Evolutionary conservation across 2,113 vertebrate genomes (phyloP), one percentile per base, ranked within the genome.

Genomic region (Etia nguti): DNA sequence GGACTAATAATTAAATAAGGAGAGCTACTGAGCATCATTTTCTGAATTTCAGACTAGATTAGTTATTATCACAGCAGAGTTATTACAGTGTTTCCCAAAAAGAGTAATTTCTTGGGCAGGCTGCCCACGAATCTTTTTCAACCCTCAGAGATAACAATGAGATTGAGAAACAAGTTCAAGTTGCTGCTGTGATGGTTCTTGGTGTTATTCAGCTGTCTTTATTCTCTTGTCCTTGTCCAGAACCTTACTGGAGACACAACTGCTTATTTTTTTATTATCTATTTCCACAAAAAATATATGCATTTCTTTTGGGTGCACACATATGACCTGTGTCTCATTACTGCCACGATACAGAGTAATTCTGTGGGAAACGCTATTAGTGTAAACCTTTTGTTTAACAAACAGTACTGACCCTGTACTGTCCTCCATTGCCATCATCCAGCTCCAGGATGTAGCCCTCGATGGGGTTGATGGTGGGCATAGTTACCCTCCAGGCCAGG

Each of bases 401-500:
- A 48, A 77, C 10, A 52, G 31, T 20, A 87, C 97, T 93, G 88
- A 99, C 99, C 97, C 98, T 96, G 94, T 98, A 99, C 92, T 98
- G 98, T 24, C 99, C 99, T 4, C 98, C 98, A 4, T 97, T 98
- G 83, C 99, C 99, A 5, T 99, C 98, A 12, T 99, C 99, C 85
- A 99, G 97, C 94, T 99, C 99, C 93, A 99, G 96, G 92, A 99
- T 97, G 93, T 99, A 99, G 82, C 98, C 99, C 10, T 99, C 98
- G 4, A 98, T 97, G 0, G 97, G 96, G 88, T 94, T 97, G 81
- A 95, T 93, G 34, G 94, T 95, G 85, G 97, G 96, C 31, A 95
- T 95, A 0, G 96, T 96, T 29, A 98, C 97, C 95, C 98, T 98
- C 99, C 99, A 99, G 92, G 98, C 99, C 95, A 99, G 92, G 0